These are phyloP conservation scores for Galeruca laticollis DNA, from an alignment of 2,888 invertebrate genomes.

Conservation along the genomic window DNA sequence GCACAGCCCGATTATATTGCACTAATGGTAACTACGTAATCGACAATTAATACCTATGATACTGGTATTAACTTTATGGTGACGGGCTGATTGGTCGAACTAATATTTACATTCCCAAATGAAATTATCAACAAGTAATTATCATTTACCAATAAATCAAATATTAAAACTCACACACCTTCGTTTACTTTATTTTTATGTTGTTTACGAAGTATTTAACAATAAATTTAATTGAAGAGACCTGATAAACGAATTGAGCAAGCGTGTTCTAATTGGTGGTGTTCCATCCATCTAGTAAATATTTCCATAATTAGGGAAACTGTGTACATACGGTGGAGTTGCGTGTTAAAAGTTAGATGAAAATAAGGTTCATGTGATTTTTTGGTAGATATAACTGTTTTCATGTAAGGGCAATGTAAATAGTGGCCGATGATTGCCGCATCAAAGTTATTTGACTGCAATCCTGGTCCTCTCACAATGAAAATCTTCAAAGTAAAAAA, in stretches of 20 bases:
- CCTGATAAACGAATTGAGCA: not conserved
- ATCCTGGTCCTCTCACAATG: slow-evolving; percentile 49
- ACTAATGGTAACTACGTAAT: slow-evolving; percentile 66
- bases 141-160: slow-evolving; percentile 9
- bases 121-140: not conserved
- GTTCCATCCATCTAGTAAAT: not conserved
- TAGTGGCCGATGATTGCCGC: slow-evolving; percentile 37
- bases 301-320: not conserved
- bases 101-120: slow-evolving; percentile 16
- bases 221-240: not conserved
- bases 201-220: not conserved
- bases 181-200: not conserved
- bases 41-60: slow-evolving; percentile 48
- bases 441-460: slow-evolving; percentile 48
- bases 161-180: not conserved
- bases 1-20: slow-evolving; percentile 65
- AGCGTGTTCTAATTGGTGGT: not conserved
- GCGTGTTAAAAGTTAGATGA: not conserved
- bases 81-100: slow-evolving; percentile 43
- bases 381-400: slow-evolving; percentile 17
- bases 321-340: slow-evolving; percentile 4
- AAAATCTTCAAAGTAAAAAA: slow-evolving; percentile 58
- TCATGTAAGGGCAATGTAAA: slow-evolving; percentile 21
- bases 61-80: slow-evolving; percentile 48
- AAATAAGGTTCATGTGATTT: not conserved